Base-by-base conservation (phyloP, 37 sponge, comb jelly and placozoan genomes). In the Cladorhizidae sp. region DNA sequence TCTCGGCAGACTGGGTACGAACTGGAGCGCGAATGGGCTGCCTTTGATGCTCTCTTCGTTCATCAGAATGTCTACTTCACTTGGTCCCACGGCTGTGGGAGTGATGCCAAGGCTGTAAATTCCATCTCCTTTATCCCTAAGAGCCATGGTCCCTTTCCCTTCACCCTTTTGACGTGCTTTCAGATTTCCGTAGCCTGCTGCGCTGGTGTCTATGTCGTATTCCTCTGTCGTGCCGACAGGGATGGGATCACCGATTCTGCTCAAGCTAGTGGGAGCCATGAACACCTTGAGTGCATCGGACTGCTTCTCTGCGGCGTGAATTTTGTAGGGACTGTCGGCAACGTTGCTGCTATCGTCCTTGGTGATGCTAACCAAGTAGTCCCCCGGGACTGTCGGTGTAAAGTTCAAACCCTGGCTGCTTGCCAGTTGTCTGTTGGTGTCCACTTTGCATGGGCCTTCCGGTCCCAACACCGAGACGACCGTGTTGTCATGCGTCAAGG, bases 171-270 rank as follows among this genome's bases (percentile, higher is more conserved):
- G 64, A n/a, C 72, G 81, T 52, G 87, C 76, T 26, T 83, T 91
- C 37, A 87, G 88, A 17, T 75, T 83, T 14, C 87, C 85, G 2
- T 74, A 75, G 11, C 94, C 94, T 57, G 91, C 94, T 35, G 76
- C 70, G 15, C 63, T 40, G 21, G 94, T 86, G 57, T 89, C 72
- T 35, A 88, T 85, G 5, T 79, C 32, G 75, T 88, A 85, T 3
- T 51, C 57, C 0, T 45, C 75, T 2, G 68, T 58, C 35, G 85
- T 75, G 40, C 80, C 80, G 69, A 82, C 56, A 28, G 63, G 65
- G 37, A 72, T 67, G 29, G 83, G 65, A 26, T 78, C 70, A 22
- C 31, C 63, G 39, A 88, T 69, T 14, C 76, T 23, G 23, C 42
- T 38, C 51, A 64, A 42, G 41, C 82, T 78, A 2, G 83, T 77